Percentiles rank a stretch among this genome's conserved stretches.
These are phyloP conservation scores for Neuroterus valhalla DNA, from an alignment of 1,140 invertebrate species.

Conservation along the genomic window DNA sequence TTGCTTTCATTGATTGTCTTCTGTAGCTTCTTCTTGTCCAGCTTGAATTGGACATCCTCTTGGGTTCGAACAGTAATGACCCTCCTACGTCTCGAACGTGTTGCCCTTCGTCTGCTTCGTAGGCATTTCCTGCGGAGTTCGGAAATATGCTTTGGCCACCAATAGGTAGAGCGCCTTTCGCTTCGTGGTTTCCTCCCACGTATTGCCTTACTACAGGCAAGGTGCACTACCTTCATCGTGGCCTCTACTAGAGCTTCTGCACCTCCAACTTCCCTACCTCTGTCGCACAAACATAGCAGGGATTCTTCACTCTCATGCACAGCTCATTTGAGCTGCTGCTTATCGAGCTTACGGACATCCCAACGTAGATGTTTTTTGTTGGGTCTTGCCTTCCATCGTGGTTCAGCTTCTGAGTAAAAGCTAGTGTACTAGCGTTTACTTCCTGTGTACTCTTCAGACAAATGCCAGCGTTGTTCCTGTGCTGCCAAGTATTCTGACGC, in stretches of 20 bases:
- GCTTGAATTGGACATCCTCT: too few relatives aligned
- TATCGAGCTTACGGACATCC: neutral
- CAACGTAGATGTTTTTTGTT: neutral
- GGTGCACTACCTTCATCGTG: neutral
- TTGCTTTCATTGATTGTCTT: too few relatives aligned
- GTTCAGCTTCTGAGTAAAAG: neutral
- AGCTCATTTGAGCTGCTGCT: neutral
- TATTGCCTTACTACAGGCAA: neutral
- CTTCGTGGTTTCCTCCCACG: neutral
- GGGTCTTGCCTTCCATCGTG: neutral
- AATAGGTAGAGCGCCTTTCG: neutral
- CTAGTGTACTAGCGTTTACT: constrained; percentile 43
- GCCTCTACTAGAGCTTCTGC: neutral
- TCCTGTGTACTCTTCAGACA: constrained; percentile 37
- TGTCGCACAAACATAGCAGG: too few relatives aligned
- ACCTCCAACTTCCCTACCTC: too few relatives aligned
- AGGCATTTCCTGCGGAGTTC: neutral
- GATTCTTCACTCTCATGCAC: neutral
- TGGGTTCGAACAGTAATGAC: too few relatives aligned
- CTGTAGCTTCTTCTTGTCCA: too few relatives aligned
- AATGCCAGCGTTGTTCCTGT: constrained; percentile 9
- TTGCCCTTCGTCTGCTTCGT: neutral
- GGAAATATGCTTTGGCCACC: neutral
- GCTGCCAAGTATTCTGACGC: neutral
- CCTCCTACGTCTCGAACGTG: neutral